Base-by-base conservation (phyloP, 1,140 invertebrate species). In the Argopecten irradians region DNA sequence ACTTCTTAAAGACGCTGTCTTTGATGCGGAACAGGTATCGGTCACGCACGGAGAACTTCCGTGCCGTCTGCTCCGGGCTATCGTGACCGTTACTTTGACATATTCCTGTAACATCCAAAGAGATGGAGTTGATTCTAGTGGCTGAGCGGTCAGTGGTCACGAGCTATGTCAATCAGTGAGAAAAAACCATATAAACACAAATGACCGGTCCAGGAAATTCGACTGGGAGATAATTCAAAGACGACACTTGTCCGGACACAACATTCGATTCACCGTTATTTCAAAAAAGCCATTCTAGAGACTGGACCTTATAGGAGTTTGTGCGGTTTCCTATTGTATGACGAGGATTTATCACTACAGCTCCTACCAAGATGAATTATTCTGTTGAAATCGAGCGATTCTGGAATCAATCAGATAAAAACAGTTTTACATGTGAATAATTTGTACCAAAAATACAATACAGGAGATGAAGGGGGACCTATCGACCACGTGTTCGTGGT, bases 401-500 rank as follows among this genome's bases (percentile, higher is more conserved):
- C 55, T 28, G 22, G 55, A 71, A 71, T 71, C 1, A 28, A 71
- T 71, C 55, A 71, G 55, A 71, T 71, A 71, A 28, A 71, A 71
- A n/a, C 55, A 16, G 3, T 71, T 71, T 71, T 71, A 71, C 55
- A 71, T 71, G 55, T 71, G 55, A 71, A n/a, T 71, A 71, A 71
- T n/a, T 71, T 46, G 43, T 46, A 71, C n/a, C 55, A 71, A 71
- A 39, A 71, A 71, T 71, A 11, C n/a, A 71, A 71, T 55, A 55
- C 8, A 11, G 16, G 22, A 55, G 16, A 55, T 55, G 55, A n/a
- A 71, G n/a, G n/a, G n/a, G n/a, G n/a, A n/a, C n/a, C n/a, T 28
- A 71, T 71, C n/a, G 55, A 28, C 55, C 55, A 71, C 55, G 55
- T 71, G 55, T 28, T 71, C 11, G 55, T 71, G 55, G 1, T 71